Conservation (phyloP, 92 coral and sea anemone genomes). For the Pocillopora meandrina region DNA sequence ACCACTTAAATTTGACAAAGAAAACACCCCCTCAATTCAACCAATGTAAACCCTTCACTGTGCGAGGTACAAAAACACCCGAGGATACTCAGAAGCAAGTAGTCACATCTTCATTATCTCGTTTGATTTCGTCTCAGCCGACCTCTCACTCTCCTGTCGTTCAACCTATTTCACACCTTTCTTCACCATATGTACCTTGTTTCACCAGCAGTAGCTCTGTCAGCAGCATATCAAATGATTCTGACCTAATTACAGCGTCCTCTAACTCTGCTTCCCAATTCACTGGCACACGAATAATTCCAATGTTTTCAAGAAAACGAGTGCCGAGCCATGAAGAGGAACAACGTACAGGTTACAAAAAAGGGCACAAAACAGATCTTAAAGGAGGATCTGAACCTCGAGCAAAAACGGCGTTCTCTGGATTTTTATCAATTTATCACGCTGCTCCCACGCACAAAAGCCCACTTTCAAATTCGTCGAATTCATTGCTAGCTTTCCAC, state of each 20-base stretch:
- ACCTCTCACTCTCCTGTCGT: background rate
- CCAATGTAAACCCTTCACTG: constrained; percentile 55
- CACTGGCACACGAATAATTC: constrained; percentile 14
- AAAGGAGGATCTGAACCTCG: background rate
- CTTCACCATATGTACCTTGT: constrained; percentile 23
- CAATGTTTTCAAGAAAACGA: constrained; percentile 20
- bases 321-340: background rate
- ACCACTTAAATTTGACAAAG: constrained; percentile 76
- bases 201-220: background rate
- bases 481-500: background rate
- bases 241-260: background rate
- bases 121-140: background rate
- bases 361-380: background rate
- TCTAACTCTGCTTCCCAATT: background rate
- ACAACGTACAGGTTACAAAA: background rate
- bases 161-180: background rate
- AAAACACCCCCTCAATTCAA: constrained; percentile 48
- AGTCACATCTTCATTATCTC: background rate
- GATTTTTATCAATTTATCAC: background rate
- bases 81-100: background rate
- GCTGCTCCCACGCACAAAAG: background rate
- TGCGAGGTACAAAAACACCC: background rate
- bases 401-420: background rate
- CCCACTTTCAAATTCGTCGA: background rate
- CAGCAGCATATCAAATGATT: background rate